Percentiles rank a stretch among this genome's conserved stretches.
phyloP scores from a whole-genome alignment of 1,140 invertebrate species.

The Rhopalosiphum padi region DNA sequence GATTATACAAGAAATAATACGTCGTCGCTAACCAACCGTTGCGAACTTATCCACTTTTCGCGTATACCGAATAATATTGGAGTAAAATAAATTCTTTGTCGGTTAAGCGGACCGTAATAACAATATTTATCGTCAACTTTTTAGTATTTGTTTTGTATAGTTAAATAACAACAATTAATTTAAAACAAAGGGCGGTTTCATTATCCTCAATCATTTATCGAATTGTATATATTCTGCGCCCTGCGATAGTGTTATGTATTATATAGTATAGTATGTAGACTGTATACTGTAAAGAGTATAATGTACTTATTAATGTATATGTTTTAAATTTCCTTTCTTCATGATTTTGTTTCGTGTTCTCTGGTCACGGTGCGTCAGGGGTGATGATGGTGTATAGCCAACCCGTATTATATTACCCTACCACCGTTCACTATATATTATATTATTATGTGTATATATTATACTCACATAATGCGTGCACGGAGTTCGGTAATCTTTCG shows the following conservation, averaged over 20 bases:
- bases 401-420: neutral
- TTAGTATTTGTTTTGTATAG: neutral
- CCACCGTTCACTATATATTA: neutral
- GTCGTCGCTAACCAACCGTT: neutral
- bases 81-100: neutral
- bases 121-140: neutral
- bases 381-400: neutral
- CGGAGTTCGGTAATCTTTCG: neutral
- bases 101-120: neutral
- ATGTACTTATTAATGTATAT: too few relatives aligned
- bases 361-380: neutral
- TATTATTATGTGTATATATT: neutral
- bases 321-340: conserved; percentile 16
- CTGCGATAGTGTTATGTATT: neutral
- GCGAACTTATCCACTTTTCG: too few relatives aligned
- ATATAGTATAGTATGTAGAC: neutral
- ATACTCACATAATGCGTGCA: neutral
- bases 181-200: conserved; percentile 18
- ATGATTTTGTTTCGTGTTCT: conserved; percentile 6
- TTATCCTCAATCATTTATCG: neutral
- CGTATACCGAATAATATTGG: neutral
- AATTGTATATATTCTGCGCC: neutral
- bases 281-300: too few relatives aligned
- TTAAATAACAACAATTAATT: neutral
- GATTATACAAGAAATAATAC: neutral